A percentile compares a stretch with the other conserved stretches of the same genome.
phyloP scores from a whole-genome alignment of 2,113 vertebrate species.

The Corydoras sp. region DNA sequence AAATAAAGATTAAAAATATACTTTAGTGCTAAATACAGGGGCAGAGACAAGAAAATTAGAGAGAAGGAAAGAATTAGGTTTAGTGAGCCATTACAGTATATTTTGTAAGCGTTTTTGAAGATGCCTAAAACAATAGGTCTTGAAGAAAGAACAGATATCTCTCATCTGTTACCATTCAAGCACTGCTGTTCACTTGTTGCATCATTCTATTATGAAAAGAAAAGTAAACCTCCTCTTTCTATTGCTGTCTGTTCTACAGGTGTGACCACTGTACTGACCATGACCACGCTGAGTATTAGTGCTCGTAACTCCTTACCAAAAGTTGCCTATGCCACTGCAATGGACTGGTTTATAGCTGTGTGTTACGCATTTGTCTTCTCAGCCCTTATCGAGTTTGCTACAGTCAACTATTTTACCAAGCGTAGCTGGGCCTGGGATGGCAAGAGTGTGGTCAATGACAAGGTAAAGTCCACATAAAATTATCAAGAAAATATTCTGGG shows the following conservation, averaged over 20 bases:
- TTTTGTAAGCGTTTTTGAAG: slow-evolving; percentile 23
- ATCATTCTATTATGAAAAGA: too few relatives aligned
- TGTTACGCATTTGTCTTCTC: slow-evolving; percentile 98
- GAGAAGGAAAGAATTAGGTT: slow-evolving; percentile 29
- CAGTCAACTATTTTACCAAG: slow-evolving; percentile 99
- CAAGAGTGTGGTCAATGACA: slow-evolving; percentile 92
- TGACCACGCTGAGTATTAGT: slow-evolving; percentile 96
- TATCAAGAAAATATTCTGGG: slow-evolving; percentile 27
- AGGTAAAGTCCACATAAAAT: slow-evolving; percentile 74
- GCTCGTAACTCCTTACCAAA: slow-evolving; percentile 95
- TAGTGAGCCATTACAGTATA: slow-evolving; percentile 18
- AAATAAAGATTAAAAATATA: slow-evolving; percentile 36
- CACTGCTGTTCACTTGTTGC: too few relatives aligned
- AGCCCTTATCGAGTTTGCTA: slow-evolving; percentile 94
- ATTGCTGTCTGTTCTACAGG: slow-evolving; percentile 61
- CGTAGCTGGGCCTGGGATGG: slow-evolving; percentile 98
- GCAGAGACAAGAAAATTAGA: slow-evolving; percentile 16
- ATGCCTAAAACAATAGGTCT: slow-evolving; percentile 19
- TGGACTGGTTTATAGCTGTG: slow-evolving; percentile 99
- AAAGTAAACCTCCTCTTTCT: not conserved
- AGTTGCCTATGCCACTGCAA: slow-evolving; percentile 96
- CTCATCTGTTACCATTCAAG: not conserved
- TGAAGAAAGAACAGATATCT: slow-evolving; percentile 5
- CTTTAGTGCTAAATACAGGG: slow-evolving; percentile 27
- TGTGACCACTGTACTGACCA: slow-evolving; percentile 94